A percentile compares a stretch with the other conserved stretches of the same genome.
phyloP scores from a whole-genome alignment of 2,113 vertebrate genomes.

The Zootoca vivipara region DNA sequence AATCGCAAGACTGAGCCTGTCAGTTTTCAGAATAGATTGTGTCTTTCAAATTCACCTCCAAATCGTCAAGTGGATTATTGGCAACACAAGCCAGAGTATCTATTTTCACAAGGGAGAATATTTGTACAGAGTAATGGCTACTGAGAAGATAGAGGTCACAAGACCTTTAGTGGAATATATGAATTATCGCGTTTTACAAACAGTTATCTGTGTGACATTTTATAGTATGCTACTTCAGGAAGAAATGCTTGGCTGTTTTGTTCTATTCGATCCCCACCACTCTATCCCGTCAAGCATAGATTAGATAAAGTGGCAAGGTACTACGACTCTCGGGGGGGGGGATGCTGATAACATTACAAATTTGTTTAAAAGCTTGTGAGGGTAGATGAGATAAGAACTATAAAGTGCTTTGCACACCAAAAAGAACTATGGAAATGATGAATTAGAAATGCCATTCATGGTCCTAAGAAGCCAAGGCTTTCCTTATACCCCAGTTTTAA shows the following conservation, averaged over 20 bases:
- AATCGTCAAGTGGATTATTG: slow-evolving; percentile 14
- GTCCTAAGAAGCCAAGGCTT: neutral
- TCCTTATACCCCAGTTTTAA: neutral
- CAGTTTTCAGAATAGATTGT: slow-evolving; percentile 30
- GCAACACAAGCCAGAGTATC: slow-evolving; percentile 18
- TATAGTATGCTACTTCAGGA: slow-evolving; percentile 7
- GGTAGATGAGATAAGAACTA: neutral
- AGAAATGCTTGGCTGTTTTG: neutral
- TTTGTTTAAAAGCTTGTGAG: neutral
- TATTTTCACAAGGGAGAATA: slow-evolving; percentile 24
- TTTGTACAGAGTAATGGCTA: slow-evolving; percentile 29
- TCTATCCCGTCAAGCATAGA: neutral
- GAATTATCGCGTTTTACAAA: slow-evolving; percentile 23
- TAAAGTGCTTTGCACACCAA: neutral
- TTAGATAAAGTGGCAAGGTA: slow-evolving; percentile 14
- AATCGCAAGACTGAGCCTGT: slow-evolving; percentile 11
- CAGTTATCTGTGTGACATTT: slow-evolving; percentile 28
- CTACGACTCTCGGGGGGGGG: neutral
- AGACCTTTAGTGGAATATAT: slow-evolving; percentile 20
- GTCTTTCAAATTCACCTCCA: slow-evolving; percentile 30
- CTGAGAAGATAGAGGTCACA: slow-evolving; percentile 19
- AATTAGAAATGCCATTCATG: neutral
- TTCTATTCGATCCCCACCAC: neutral
- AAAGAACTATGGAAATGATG: neutral
- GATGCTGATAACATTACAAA: slow-evolving; percentile 7